Percentiles rank a stretch among this genome's conserved stretches.
These are phyloP conservation scores for Battus philenor DNA, from an alignment of 1,140 invertebrate species.

Conservation along the genomic window DNA sequence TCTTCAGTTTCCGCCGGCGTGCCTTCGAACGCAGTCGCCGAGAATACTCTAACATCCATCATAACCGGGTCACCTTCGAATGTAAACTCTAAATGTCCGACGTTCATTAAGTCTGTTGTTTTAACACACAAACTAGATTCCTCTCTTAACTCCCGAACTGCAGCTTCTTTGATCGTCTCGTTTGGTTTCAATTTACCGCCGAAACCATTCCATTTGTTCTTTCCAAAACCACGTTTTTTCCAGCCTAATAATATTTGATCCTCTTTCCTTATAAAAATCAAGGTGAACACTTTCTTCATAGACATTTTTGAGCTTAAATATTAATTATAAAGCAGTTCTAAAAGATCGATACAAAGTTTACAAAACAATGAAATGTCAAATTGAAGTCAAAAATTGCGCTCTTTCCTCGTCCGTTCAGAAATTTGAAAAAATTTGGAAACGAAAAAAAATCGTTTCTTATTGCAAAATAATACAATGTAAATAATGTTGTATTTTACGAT, in stretches of 20 bases:
- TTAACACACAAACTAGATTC: conserved; percentile 78
- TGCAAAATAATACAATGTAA: no score
- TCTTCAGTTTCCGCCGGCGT: conserved; percentile 79
- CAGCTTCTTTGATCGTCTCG: conserved; percentile 81
- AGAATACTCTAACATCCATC: conserved; percentile 82
- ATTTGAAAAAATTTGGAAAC: background rate
- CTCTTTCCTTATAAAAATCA: conserved; percentile 78
- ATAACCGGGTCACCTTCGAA: conserved; percentile 77
- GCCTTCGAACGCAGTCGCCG: conserved; percentile 74
- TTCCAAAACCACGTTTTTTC: conserved; percentile 86
- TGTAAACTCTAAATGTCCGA: conserved; percentile 81
- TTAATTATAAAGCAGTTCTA: no score
- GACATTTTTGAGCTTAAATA: conserved; percentile 25
- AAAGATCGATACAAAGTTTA: no score
- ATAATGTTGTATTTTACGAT: no score
- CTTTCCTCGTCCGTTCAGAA: conserved; percentile 3
- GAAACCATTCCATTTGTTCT: conserved; percentile 87
- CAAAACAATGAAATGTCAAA: background rate
- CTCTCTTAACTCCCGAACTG: conserved; percentile 79
- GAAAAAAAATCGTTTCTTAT: no score
- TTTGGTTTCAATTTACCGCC: conserved; percentile 86
- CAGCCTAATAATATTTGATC: conserved; percentile 80
- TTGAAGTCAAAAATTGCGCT: conserved; percentile 3
- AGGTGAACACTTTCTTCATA: conserved; percentile 74
- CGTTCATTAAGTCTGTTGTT: conserved; percentile 71